phyloP scores from a whole-genome alignment of 2,797 vertebrate species.

The Pterois miles region DNA sequence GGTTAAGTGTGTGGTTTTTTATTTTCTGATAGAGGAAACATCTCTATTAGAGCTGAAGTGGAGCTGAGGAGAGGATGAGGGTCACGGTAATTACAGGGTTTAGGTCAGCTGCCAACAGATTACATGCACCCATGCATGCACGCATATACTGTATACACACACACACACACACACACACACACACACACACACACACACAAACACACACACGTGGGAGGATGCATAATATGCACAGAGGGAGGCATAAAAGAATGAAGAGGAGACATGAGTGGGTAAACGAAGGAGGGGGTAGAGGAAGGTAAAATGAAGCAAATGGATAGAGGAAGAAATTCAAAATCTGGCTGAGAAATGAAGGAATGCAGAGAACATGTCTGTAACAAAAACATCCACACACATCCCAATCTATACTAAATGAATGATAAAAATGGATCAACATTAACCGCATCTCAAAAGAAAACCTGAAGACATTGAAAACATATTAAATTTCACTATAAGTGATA shows the following conservation, averaged over 20 bases:
- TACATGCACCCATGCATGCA: constrained; percentile 43
- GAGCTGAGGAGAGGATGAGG: constrained; percentile 58
- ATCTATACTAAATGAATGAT: background rate
- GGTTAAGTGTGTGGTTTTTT: constrained; percentile 6
- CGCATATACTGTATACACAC: constrained; percentile 24
- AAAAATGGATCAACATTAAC: background rate
- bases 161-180: constrained; percentile 24
- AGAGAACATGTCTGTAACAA: background rate
- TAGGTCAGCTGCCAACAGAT: constrained; percentile 53
- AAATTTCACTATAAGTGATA: background rate
- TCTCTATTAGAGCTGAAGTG: constrained; percentile 48
- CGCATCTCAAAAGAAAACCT: background rate
- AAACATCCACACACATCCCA: background rate
- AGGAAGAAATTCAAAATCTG: constrained; percentile 11
- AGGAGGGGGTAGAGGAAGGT: constrained; percentile 17
- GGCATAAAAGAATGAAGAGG: constrained; percentile 47
- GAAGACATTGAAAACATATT: background rate
- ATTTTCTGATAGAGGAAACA: constrained; percentile 14
- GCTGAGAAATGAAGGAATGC: background rate
- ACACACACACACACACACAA: constrained; percentile 12
- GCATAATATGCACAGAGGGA: constrained; percentile 50
- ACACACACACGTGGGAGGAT: constrained; percentile 56
- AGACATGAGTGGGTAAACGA: constrained; percentile 43
- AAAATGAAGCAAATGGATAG: constrained; percentile 22
- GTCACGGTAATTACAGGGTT: constrained; percentile 73